phyloP scores from a whole-genome alignment of 2,797 vertebrate genomes.

The Tragopan temminckii region DNA sequence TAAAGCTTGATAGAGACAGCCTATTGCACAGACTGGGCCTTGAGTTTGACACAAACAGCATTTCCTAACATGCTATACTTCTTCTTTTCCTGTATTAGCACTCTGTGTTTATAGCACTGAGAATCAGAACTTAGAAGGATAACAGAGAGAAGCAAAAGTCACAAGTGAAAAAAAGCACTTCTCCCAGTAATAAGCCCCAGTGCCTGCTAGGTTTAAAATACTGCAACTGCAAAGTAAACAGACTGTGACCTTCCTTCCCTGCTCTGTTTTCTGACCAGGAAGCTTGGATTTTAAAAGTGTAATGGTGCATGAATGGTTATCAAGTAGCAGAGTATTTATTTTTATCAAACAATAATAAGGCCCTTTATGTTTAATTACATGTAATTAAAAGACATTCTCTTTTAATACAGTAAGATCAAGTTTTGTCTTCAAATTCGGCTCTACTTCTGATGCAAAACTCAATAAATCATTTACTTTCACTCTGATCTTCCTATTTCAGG shows the following conservation, averaged over 20 bases:
- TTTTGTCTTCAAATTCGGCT: background rate
- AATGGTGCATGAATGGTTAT: background rate
- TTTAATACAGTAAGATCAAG: background rate
- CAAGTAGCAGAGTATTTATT: background rate
- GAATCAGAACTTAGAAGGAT: background rate
- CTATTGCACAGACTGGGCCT: too few species aligned
- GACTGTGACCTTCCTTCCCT: background rate
- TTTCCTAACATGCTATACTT: background rate
- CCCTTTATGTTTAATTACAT: background rate
- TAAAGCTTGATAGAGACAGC: background rate
- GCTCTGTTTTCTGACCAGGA: background rate
- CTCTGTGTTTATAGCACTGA: background rate
- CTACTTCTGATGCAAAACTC: background rate
- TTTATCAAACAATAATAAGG: background rate
- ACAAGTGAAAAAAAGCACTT: background rate
- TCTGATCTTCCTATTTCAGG: background rate
- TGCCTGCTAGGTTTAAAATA: background rate
- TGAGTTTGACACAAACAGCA: fast-evolving
- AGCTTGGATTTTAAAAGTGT: background rate
- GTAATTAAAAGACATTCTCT: background rate
- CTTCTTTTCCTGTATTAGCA: background rate
- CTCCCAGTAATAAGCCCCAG: background rate
- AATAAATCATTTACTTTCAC: background rate
- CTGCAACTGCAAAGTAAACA: background rate
- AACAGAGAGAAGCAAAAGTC: background rate